Conservation (phyloP, 2,888 invertebrate species). For the Dasypolia templi region DNA sequence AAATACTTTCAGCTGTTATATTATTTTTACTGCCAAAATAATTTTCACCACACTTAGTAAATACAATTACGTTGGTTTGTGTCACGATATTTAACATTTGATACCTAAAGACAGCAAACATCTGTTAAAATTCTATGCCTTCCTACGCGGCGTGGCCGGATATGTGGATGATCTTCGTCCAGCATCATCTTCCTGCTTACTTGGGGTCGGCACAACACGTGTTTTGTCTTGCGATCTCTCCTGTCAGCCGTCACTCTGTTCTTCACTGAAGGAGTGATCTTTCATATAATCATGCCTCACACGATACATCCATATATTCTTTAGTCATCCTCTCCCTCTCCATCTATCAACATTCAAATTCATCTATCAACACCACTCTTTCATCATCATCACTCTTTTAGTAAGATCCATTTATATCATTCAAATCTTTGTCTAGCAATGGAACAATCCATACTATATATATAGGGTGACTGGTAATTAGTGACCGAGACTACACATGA, state of each 20-base stretch:
- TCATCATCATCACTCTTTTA: neutral
- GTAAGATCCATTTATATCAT: neutral
- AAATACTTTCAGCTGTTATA: conserved; percentile 16
- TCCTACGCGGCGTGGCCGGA: no score
- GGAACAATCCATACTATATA: neutral
- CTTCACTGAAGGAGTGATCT: neutral
- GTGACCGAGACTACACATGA: no score
- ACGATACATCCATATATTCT: neutral
- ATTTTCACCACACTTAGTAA: neutral
- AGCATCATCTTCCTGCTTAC: neutral
- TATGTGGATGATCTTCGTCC: no score
- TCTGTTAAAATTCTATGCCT: neutral
- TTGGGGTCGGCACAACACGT: neutral
- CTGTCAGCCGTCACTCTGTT: neutral
- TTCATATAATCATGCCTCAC: neutral
- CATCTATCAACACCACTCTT: no score
- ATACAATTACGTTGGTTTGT: conserved; percentile 4
- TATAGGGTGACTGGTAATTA: no score
- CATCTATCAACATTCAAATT: neutral
- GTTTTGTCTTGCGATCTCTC: neutral
- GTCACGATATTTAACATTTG: neutral
- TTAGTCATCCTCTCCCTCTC: neutral
- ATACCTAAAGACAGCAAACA: neutral
- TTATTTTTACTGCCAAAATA: neutral
- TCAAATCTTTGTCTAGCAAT: neutral